Evolutionary conservation across 1,140 invertebrate genomes (phyloP).

Genomic region (Drosophila nebulosa): DNA sequence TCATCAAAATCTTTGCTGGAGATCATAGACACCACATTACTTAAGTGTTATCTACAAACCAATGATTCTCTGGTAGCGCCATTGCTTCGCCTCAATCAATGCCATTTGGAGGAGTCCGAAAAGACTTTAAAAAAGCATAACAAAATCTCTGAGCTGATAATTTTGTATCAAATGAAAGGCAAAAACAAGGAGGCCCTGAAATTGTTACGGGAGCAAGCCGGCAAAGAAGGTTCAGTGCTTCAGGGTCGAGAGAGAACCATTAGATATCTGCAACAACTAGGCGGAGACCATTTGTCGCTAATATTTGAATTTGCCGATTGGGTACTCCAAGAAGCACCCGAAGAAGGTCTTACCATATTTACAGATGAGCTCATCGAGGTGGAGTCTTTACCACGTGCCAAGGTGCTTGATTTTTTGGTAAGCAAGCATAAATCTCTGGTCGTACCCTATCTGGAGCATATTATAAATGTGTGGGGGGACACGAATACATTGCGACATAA

Average conservation of each 20-base stretch:
- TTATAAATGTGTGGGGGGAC: slow-evolving; percentile 95
- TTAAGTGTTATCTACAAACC: slow-evolving; percentile 98
- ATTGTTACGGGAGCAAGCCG: slow-evolving; percentile 90
- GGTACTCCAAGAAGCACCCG: slow-evolving; percentile 92
- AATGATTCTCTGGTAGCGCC: slow-evolving; percentile 97
- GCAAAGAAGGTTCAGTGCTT: slow-evolving; percentile 86
- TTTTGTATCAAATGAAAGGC: slow-evolving; percentile 96
- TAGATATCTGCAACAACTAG: slow-evolving; percentile 95
- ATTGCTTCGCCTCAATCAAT: slow-evolving; percentile 95
- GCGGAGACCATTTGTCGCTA: slow-evolving; percentile 91
- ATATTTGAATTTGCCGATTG: slow-evolving; percentile 98
- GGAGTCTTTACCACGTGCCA: slow-evolving; percentile 92
- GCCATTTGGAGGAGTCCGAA: slow-evolving; percentile 96
- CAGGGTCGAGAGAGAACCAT: slow-evolving; percentile 92
- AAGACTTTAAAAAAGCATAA: slow-evolving; percentile 91
- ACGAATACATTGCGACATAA: slow-evolving; percentile 94
- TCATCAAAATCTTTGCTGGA: slow-evolving; percentile 87
- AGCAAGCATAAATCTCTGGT: slow-evolving; percentile 90
- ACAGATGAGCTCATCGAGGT: slow-evolving; percentile 95
- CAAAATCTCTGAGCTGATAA: slow-evolving; percentile 96
- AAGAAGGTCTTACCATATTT: slow-evolving; percentile 96
- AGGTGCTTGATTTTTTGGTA: slow-evolving; percentile 93
- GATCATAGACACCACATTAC: slow-evolving; percentile 96
- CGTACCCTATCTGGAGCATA: slow-evolving; percentile 96
- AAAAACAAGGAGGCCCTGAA: slow-evolving; percentile 96